Base-by-base conservation (phyloP, 2,797 vertebrate genomes). In the Anabacerthia variegaticeps region DNA sequence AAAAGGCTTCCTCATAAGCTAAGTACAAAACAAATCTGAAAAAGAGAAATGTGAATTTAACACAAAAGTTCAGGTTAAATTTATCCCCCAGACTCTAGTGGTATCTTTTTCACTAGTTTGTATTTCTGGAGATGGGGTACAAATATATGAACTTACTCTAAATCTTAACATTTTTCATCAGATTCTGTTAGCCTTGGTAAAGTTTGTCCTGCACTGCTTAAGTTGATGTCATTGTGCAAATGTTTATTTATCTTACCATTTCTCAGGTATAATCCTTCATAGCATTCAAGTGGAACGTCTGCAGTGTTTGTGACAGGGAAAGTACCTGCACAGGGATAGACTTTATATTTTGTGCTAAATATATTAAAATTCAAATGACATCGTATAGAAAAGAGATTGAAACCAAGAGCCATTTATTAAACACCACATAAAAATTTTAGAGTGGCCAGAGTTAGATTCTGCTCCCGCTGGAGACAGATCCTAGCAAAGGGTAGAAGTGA, bases 391-490 rank as follows among this genome's bases (percentile, higher is more conserved):
- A 92, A 90, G 41, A 74, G 52, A 55, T 20, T 43, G 77, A 88
- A 96, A 91, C 49, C 41, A 80, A 78, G 39, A 80, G 14, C 34
- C 62, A 94, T 85, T 91, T 89, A 92, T 87, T 80, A 93, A 84
- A 90, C 49, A 89, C 49, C 27, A 68, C n/a, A 77, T 68, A 82
- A 76, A 96, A 89, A 67, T 39, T 79, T 78, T 71, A 93, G 52
- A 80, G 79, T 49, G 79, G 52, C 2, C 44, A 83, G 43, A 56
- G 43, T 32, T 69, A 58, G 41, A 83, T 78, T 79, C 78, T 92
- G 51, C n/a, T 91, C 43, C 68, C 72, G 1, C 0, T 68, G 55
- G 56, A 92, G 78, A 51, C 1, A 74, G 56, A 91, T 52, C 48
- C 34, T 5, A 46, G 56, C 37, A 36, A 79, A 85, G 24, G 18